These are phyloP conservation scores for Eueides isabella DNA, from an alignment of 1,140 invertebrate species.

Conservation along the genomic window DNA sequence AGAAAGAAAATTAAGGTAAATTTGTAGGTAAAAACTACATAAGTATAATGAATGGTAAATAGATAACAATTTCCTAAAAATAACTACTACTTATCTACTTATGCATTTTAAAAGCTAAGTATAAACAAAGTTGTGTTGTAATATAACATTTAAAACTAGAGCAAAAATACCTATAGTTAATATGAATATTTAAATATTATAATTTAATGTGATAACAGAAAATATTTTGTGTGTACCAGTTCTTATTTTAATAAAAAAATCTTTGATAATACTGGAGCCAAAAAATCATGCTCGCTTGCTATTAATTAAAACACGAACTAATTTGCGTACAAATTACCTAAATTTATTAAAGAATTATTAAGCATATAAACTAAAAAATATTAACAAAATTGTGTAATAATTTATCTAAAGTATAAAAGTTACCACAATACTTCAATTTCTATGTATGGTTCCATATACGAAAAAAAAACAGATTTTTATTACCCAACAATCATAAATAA, in stretches of 20 bases:
- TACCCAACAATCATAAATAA: background rate
- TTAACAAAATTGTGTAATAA: background rate
- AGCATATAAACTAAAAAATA: background rate
- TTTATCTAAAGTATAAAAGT: background rate
- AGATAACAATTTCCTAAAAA: too few relatives aligned
- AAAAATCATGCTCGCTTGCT: background rate
- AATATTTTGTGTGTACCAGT: slow-evolving; percentile 12
- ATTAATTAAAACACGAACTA: slow-evolving; percentile 21
- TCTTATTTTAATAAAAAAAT: slow-evolving; percentile 8
- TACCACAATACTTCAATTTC: background rate
- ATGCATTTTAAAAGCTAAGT: too few relatives aligned
- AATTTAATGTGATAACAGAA: slow-evolving; percentile 3
- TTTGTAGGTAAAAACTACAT: too few relatives aligned
- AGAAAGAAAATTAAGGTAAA: too few relatives aligned
- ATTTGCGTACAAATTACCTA: slow-evolving; percentile 27
- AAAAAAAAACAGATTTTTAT: background rate
- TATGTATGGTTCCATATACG: background rate
- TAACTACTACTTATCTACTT: too few relatives aligned
- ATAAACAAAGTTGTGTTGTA: background rate
- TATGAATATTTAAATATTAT: slow-evolving; percentile 3
- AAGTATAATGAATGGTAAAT: too few relatives aligned
- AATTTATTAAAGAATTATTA: background rate
- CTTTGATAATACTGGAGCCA: background rate
- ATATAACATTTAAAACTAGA: background rate
- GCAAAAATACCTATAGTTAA: background rate